Conservation (phyloP, 2,113 vertebrate species). For the Trichechus manatus region DNA sequence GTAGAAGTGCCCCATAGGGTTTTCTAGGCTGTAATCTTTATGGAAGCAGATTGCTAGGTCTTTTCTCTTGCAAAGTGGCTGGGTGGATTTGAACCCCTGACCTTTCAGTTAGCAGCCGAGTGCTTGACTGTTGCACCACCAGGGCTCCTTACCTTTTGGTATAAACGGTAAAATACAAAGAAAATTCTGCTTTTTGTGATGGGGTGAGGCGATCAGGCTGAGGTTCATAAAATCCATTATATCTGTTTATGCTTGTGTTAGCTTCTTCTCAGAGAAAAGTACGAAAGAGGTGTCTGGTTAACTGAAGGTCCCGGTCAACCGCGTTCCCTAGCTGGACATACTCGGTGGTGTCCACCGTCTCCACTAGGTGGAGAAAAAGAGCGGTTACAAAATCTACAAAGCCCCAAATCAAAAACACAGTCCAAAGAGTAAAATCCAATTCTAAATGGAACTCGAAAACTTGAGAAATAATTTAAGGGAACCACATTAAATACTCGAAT, state of each 20-base stretch:
- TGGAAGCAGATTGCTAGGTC: neutral
- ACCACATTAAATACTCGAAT: conserved; percentile 92
- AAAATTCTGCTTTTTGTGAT: neutral
- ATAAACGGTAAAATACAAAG: neutral
- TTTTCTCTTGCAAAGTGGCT: neutral
- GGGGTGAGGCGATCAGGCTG: neutral
- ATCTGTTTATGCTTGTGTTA: neutral
- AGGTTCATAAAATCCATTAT: neutral
- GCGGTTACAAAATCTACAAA: conserved; percentile 80
- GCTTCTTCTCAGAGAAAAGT: neutral
- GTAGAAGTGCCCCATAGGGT: too few species aligned
- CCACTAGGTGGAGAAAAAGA: conserved; percentile 88
- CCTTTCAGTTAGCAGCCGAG: neutral
- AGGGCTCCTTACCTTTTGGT: neutral
- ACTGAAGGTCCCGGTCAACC: neutral
- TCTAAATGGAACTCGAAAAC: conserved; percentile 92
- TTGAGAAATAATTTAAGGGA: conserved; percentile 92
- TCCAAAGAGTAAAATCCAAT: conserved; percentile 88
- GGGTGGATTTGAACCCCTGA: neutral
- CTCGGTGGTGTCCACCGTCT: conserved; percentile 58
- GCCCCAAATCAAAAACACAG: conserved; percentile 89
- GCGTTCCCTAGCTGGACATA: accelerated
- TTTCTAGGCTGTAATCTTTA: neutral
- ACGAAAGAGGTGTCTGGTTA: neutral
- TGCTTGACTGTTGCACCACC: neutral